A percentile compares a stretch with the other conserved stretches of the same genome.
These are phyloP conservation scores for Echinarachnius parma DNA, from an alignment of 53 echinoderm and acorn worm genomes.

Conservation along the genomic window DNA sequence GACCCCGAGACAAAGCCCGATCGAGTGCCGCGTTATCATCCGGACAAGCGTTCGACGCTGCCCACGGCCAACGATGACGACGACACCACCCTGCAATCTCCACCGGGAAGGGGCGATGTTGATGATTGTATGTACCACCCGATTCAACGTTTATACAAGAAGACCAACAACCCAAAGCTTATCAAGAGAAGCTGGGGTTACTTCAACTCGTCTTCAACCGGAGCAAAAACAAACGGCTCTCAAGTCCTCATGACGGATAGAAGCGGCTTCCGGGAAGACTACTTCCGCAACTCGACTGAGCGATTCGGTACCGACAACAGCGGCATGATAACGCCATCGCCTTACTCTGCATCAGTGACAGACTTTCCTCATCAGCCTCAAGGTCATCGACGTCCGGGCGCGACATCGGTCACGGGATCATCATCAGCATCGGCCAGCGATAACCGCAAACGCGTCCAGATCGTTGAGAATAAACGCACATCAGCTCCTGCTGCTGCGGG, in stretches of 20 bases:
- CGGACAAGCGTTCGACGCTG: too few species aligned
- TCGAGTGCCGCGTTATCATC: not conserved
- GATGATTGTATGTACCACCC: not conserved
- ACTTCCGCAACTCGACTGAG: not conserved
- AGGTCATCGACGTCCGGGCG: not conserved
- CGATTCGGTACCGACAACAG: too few species aligned
- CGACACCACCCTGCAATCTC: not conserved
- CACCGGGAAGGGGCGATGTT: not conserved
- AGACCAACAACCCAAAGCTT: conserved; percentile 14
- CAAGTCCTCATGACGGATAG: not conserved
- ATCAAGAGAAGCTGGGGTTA: conserved; percentile 8
- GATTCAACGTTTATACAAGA: not conserved
- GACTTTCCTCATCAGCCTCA: not conserved
- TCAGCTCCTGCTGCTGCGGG: not conserved
- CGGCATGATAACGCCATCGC: too few species aligned
- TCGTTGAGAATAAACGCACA: too few species aligned
- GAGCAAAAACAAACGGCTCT: not conserved
- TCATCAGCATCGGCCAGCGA: not conserved
- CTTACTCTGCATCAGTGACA: too few species aligned
- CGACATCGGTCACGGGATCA: too few species aligned
- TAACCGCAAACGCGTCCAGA: too few species aligned
- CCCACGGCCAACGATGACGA: not conserved
- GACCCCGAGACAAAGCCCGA: conserved; percentile 4
- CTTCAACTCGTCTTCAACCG: not conserved
- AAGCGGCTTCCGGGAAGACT: not conserved